A percentile compares a stretch with the other conserved stretches of the same genome.
These are phyloP conservation scores for Larimichthys polyactis DNA, from an alignment of 2,113 vertebrate species.

Conservation along the genomic window DNA sequence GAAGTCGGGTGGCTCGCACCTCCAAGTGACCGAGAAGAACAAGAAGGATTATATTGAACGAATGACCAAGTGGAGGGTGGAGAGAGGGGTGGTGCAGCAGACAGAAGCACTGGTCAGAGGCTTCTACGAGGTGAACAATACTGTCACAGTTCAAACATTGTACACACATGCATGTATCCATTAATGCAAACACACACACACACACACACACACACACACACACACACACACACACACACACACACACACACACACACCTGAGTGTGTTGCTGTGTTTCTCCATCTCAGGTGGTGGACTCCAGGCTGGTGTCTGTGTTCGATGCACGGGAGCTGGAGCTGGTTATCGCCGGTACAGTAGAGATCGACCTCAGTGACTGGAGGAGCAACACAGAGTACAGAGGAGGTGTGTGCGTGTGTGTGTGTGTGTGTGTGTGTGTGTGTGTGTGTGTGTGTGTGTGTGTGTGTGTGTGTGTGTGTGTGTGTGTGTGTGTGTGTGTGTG, in stretches of 20 bases:
- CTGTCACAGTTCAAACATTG: too few relatives aligned
- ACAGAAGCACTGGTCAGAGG: slow-evolving; percentile 95
- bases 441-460: too few relatives aligned
- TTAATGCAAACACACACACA: not conserved
- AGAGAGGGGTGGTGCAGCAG: slow-evolving; percentile 94
- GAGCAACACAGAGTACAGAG: slow-evolving; percentile 96
- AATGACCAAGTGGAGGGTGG: slow-evolving; percentile 98
- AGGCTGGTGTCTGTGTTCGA: slow-evolving; percentile 98
- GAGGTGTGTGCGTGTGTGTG: slow-evolving; percentile 85
- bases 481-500: too few relatives aligned
- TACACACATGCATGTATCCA: not conserved
- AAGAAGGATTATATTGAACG: slow-evolving; percentile 99
- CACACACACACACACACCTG: too few relatives aligned
- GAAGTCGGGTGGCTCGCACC: slow-evolving; percentile 94
- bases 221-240: too few relatives aligned
- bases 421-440: too few relatives aligned
- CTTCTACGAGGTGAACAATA: slow-evolving; percentile 93
- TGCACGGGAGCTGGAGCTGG: slow-evolving; percentile 96
- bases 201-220: too few relatives aligned
- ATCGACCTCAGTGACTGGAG: slow-evolving; percentile 97
- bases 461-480: too few relatives aligned
- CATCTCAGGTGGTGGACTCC: slow-evolving; percentile 93
- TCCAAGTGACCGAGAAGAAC: slow-evolving; percentile 98
- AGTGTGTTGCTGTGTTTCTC: not conserved
- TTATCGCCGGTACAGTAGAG: slow-evolving; percentile 98